A percentile compares a stretch with the other conserved stretches of the same genome.
phyloP scores from a whole-genome alignment of 2,113 vertebrate genomes.

The Genyomyrus donnyi region DNA sequence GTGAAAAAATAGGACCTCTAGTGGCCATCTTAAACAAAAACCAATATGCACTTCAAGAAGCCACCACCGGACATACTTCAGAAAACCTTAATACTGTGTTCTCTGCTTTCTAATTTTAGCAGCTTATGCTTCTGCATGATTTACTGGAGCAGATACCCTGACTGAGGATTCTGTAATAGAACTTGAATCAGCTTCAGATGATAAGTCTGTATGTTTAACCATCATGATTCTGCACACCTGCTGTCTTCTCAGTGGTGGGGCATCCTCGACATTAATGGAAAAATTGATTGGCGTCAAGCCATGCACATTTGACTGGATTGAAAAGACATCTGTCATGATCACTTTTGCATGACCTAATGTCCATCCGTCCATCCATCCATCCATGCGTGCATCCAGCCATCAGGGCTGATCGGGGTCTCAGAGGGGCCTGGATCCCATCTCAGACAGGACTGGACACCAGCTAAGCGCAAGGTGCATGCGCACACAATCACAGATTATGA shows the following conservation, averaged over 20 bases:
- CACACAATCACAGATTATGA: neutral
- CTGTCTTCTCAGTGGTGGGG: neutral
- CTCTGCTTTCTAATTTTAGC: neutral
- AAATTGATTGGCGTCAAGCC: neutral
- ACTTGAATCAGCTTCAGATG: neutral
- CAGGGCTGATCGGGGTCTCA: neutral
- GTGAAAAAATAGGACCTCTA: slow-evolving; percentile 10
- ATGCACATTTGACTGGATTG: neutral
- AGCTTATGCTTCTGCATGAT: neutral
- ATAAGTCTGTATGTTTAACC: neutral
- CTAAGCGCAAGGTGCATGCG: neutral
- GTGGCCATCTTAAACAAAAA: neutral
- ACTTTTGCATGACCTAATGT: neutral
- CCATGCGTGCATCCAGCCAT: neutral
- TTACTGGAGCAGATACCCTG: neutral
- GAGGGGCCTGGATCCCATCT: neutral
- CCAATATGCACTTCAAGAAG: neutral
- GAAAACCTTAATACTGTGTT: neutral
- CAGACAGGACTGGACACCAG: neutral
- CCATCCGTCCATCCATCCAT: neutral
- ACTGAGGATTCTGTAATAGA: neutral
- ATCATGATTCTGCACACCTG: neutral
- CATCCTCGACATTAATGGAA: neutral
- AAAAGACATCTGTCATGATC: neutral
- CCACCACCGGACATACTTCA: neutral